Conservation (phyloP, 1,140 invertebrate genomes). For the Drosophila virilis region DNA sequence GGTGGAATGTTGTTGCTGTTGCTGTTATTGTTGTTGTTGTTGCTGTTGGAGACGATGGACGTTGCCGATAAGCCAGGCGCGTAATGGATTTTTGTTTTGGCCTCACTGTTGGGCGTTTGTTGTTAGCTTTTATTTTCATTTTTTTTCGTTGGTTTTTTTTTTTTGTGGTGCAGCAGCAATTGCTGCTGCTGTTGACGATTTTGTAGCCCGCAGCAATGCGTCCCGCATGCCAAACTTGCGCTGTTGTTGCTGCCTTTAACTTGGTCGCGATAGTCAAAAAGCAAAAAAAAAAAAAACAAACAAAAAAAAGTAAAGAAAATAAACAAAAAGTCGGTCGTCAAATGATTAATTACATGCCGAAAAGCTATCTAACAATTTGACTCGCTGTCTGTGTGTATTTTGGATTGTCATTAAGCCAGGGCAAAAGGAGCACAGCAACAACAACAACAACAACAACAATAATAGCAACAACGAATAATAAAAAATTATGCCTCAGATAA, state of each 20-base stretch:
- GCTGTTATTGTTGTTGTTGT: neutral
- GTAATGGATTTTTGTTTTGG: conserved; percentile 65
- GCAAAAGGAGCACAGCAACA: conserved; percentile 36
- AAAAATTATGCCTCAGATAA: conserved; percentile 83
- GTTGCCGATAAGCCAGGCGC: conserved; percentile 54
- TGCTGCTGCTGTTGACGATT: conserved; percentile 24
- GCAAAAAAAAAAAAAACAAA: neutral
- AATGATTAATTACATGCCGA: conserved; percentile 82
- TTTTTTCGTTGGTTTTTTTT: neutral
- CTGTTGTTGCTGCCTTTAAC: conserved; percentile 15
- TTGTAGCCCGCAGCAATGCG: conserved; percentile 64
- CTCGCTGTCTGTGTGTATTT: conserved; percentile 54
- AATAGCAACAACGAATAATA: conserved; percentile 67
- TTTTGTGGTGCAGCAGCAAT: conserved; percentile 9
- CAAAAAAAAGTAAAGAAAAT: conserved; percentile 10
- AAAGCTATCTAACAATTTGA: conserved; percentile 82
- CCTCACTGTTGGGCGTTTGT: conserved; percentile 21
- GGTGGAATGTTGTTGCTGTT: conserved; percentile 28
- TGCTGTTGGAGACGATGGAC: conserved; percentile 55
- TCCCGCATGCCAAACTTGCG: conserved; percentile 53
- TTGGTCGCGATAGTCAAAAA: conserved; percentile 21
- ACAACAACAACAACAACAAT: conserved; percentile 13
- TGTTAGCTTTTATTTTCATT: conserved; percentile 9
- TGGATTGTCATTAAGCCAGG: conserved; percentile 74
- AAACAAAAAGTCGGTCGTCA: conserved; percentile 55